Conservation (phyloP, 2,113 vertebrate species). For the Myotis davidii region DNA sequence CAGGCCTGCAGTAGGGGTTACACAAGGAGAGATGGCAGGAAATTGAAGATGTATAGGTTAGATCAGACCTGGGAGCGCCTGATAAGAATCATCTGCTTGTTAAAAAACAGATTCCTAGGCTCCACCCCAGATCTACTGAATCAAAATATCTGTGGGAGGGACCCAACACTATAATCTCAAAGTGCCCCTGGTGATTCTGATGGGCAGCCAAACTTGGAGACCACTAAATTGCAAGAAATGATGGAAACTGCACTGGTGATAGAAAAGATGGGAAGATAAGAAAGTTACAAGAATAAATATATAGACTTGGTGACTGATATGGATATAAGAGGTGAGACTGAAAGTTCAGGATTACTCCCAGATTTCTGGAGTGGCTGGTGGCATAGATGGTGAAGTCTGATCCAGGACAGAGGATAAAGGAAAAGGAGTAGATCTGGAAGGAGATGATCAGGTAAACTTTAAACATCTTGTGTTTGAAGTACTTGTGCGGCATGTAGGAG, state of each 20-base stretch:
- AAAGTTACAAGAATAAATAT: neutral
- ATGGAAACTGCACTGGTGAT: neutral
- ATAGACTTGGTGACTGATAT: neutral
- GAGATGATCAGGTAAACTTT: neutral
- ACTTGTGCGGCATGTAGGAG: neutral
- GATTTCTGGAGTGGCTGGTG: neutral
- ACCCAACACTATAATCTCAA: neutral
- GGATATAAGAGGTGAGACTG: neutral
- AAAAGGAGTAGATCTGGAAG: neutral
- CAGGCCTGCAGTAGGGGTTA: neutral
- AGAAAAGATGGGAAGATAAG: neutral
- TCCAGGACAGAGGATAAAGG: too few relatives aligned
- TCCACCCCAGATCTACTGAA: neutral
- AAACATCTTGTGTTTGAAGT: neutral
- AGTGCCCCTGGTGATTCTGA: neutral
- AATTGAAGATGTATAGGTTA: neutral
- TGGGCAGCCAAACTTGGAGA: neutral
- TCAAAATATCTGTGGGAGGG: neutral
- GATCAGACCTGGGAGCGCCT: neutral
- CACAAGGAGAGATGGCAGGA: neutral
- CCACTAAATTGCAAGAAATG: neutral
- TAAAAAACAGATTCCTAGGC: neutral
- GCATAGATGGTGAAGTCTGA: neutral
- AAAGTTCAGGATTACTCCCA: neutral
- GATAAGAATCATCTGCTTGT: neutral